Evolutionary conservation across 2,888 invertebrate genomes (phyloP), one percentile per base, ranked within the genome.

Genomic region (Tortrix viridana): DNA sequence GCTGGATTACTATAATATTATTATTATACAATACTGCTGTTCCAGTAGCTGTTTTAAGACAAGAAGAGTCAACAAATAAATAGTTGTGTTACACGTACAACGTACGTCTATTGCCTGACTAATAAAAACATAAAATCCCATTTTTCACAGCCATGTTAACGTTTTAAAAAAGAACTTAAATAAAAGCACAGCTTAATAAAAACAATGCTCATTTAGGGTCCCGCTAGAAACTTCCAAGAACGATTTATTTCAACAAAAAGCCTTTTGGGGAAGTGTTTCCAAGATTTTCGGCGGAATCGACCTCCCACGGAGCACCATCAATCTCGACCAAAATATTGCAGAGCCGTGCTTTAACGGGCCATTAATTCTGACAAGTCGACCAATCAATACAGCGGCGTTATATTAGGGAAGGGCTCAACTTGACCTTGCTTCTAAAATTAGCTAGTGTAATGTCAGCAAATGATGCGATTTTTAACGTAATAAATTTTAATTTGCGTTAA

Each of bases 331-430:
- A 63, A 63, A 63, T 63, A 63, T 53, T 53, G 57, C 63, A 63
- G 52, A 43, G 41, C 41, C 63, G 52, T 58, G 56, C 62, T 62
- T 63, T 58, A 63, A 58, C 57, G 57, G 63, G n/a, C 57, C 63
- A 63, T 58, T 63, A 58, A 52, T 47, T 58, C 26, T 58, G 63
- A 57, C 57, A 62, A 63, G 57, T 20, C 14, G 57, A 47, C 53
- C 53, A 58, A 63, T 57, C 62, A 62, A 52, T 56, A 23, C 14
- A 43, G n/a, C 48, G 2, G 16, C 18, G 5, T 22, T 43, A 43
- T 49, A 20, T 47, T 38, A 26, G 23, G n/a, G 16, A 23, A 4
- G 38, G 23, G 19, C n/a, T 49, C 20, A 16, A 19, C 50, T 37
- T 50, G 37, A 19, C 37, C 19, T 19, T 19, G 26, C 18, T 49